Evolutionary conservation across 2,113 vertebrate genomes (phyloP).

Genomic region (Cavia porcellus): DNA sequence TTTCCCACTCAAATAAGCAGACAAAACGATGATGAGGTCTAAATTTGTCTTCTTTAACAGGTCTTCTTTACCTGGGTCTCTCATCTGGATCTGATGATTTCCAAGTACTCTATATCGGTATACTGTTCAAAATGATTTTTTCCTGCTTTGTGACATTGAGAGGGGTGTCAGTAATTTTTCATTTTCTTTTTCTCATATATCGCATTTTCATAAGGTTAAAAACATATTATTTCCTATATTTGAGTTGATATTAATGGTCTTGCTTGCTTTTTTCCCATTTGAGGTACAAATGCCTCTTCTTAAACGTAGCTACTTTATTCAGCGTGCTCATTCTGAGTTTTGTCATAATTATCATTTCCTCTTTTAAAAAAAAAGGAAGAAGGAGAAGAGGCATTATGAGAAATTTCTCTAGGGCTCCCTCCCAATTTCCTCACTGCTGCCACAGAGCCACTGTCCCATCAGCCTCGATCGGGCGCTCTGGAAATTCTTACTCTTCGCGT

Average conservation of each 20-base stretch:
- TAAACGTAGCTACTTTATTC: conserved; percentile 52
- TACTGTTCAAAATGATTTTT: conserved; percentile 56
- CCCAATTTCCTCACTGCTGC: conserved; percentile 63
- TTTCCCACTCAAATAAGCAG: background rate
- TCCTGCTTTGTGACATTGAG: conserved; percentile 53
- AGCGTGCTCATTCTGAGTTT: conserved; percentile 68
- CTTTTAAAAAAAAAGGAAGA: conserved; percentile 43
- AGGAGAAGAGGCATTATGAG: conserved; percentile 62
- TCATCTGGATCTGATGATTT: conserved; percentile 53
- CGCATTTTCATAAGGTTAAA: conserved; percentile 52
- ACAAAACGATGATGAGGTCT: background rate
- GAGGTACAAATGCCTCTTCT: conserved; percentile 10
- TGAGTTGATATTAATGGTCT: background rate
- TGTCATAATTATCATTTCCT: conserved; percentile 76
- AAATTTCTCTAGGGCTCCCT: conserved; percentile 78
- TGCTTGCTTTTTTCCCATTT: background rate
- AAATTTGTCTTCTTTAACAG: conserved; percentile 32
- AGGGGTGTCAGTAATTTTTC: background rate
- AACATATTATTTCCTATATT: background rate
- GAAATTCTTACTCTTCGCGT: conserved; percentile 53
- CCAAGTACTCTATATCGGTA: background rate
- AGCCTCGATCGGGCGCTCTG: conserved; percentile 1
- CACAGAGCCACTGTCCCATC: conserved; percentile 19
- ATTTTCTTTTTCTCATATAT: background rate
- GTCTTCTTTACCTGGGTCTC: background rate